Evolutionary conservation across 2,888 invertebrate genomes (phyloP).

Genomic region (Sphaerophoria taeniata): DNA sequence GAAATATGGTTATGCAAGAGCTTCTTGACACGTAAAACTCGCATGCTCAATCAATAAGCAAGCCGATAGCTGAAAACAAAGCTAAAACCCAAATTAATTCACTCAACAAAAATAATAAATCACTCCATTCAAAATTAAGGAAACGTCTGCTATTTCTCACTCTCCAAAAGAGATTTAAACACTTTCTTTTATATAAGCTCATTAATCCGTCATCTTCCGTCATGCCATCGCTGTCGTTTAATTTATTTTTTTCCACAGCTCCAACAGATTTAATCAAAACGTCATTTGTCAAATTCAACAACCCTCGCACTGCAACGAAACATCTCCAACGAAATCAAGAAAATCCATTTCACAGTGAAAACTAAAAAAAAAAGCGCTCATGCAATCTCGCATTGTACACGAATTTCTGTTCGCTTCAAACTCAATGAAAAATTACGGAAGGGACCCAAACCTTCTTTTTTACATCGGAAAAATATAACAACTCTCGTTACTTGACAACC

Average conservation of each 20-base stretch:
- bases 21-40: too few relatives aligned
- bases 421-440: constrained; percentile 65
- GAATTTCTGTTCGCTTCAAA: constrained; percentile 45
- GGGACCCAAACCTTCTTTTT: not conserved
- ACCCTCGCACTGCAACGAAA: constrained; percentile 34
- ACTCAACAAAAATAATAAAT: constrained; percentile 6
- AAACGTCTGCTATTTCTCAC: not conserved
- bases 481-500: constrained; percentile 56
- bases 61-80: not conserved
- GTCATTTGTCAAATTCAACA: constrained; percentile 66
- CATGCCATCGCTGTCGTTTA: constrained; percentile 46
- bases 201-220: constrained; percentile 44
- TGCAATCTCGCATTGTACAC: constrained; percentile 70
- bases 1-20: too few relatives aligned
- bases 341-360: constrained; percentile 26
- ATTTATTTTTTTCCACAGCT: constrained; percentile 55
- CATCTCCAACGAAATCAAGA: constrained; percentile 25
- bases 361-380: constrained; percentile 66
- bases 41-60: too few relatives aligned
- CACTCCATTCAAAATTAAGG: not conserved
- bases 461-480: constrained; percentile 31
- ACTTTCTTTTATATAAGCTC: constrained; percentile 37
- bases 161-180: not conserved
- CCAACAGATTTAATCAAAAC: constrained; percentile 72
- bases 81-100: constrained; percentile 4